Percentiles rank a stretch among this genome's conserved stretches.
Evolutionary conservation across 2,888 invertebrate genomes (phyloP).

Genomic region (Conomelus anceps): DNA sequence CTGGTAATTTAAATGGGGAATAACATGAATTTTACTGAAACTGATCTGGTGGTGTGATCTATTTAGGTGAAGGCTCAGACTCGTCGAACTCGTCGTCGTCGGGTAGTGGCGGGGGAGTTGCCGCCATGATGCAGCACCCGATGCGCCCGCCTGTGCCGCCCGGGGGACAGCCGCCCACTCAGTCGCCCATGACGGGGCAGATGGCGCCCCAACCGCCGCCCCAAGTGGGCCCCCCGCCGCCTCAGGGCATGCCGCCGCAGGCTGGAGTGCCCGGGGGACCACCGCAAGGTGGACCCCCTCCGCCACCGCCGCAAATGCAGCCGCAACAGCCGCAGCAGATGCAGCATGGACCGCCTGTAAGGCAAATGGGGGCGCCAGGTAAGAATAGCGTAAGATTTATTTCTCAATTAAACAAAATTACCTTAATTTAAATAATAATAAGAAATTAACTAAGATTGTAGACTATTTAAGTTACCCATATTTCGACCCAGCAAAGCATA

Average conservation of each 20-base stretch:
- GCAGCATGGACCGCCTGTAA: neutral
- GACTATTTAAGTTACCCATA: too few relatives aligned
- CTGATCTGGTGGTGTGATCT: neutral
- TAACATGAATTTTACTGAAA: too few relatives aligned
- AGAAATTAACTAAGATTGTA: too few relatives aligned
- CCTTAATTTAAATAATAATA: too few relatives aligned
- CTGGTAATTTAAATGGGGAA: neutral
- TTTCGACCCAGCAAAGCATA: too few relatives aligned
- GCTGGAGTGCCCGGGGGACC: too few relatives aligned
- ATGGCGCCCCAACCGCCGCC: conserved; percentile 45
- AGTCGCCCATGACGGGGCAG: conserved; percentile 51
- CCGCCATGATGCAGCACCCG: conserved; percentile 32
- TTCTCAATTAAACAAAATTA: too few relatives aligned
- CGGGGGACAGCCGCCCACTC: conserved; percentile 50
- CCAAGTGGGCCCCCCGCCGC: conserved; percentile 30
- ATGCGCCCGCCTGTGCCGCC: conserved; percentile 42
- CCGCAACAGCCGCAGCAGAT: conserved; percentile 25
- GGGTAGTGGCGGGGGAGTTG: neutral
- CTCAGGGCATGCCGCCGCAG: conserved; percentile 13
- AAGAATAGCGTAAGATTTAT: too few relatives aligned
- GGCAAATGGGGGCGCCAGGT: conserved; percentile 29
- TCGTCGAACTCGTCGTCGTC: conserved; percentile 20
- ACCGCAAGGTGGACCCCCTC: conserved; percentile 5
- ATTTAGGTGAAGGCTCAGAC: conserved; percentile 19
- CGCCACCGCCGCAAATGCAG: conserved; percentile 18